phyloP scores from a whole-genome alignment of 2,113 vertebrate genomes.

The Pygathrix nemaeus region DNA sequence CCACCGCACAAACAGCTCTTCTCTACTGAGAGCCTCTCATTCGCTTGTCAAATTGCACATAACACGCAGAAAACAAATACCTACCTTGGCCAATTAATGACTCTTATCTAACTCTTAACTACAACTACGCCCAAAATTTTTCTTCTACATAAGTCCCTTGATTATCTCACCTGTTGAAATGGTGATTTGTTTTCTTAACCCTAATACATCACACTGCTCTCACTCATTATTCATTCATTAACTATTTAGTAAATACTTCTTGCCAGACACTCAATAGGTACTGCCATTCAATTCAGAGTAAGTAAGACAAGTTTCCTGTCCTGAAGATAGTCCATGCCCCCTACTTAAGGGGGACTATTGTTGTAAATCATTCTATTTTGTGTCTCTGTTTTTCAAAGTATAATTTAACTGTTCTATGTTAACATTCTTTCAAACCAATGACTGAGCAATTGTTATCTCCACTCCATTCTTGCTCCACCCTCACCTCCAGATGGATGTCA shows the following conservation, averaged over 20 bases:
- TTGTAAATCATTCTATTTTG: background rate
- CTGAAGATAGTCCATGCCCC: background rate
- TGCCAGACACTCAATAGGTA: background rate
- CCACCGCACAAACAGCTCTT: background rate
- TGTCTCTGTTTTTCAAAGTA: background rate
- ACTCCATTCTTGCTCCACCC: background rate
- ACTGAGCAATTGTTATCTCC: background rate
- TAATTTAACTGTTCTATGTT: background rate
- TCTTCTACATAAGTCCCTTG: background rate
- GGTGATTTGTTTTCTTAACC: background rate
- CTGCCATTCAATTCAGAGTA: conserved; percentile 10
- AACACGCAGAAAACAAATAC: background rate
- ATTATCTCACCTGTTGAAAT: background rate
- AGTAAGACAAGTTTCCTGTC: background rate
- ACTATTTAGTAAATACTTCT: background rate
- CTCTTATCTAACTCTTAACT: background rate
- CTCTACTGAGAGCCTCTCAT: background rate
- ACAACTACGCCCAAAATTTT: background rate
- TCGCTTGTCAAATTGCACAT: background rate
- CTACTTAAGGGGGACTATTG: background rate
- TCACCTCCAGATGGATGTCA: background rate
- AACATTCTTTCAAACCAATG: background rate
- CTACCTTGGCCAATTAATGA: background rate
- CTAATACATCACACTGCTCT: background rate
- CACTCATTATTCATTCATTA: background rate